phyloP scores from a whole-genome alignment of 2,797 vertebrate species.

The Threskiornis aethiopicus region DNA sequence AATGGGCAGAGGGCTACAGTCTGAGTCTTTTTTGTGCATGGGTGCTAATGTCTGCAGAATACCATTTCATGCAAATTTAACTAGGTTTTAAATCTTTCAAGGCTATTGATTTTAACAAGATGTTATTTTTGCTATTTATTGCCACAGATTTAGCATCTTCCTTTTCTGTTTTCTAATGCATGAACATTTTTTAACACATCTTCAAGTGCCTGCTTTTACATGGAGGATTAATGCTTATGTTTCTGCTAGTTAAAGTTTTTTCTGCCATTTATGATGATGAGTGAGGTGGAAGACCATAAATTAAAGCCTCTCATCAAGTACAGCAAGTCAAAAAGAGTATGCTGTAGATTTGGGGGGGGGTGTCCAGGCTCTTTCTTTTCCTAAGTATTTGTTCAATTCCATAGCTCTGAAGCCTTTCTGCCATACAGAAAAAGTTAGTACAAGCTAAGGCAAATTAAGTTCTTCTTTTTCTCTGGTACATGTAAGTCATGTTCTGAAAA shows the following conservation, averaged over 20 bases:
- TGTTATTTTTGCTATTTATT: not conserved
- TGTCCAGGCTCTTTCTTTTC: not conserved
- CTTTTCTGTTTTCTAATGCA: not conserved
- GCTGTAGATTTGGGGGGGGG: not conserved
- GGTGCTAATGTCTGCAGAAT: not conserved
- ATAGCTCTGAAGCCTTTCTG: not conserved
- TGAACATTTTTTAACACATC: not conserved
- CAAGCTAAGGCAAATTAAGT: not conserved
- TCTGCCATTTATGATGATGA: not conserved
- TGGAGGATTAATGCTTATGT: not conserved
- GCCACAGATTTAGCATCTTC: not conserved
- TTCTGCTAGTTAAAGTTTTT: not conserved
- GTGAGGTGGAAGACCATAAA: not conserved
- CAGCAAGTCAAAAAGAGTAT: not conserved
- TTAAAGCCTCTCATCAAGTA: not conserved
- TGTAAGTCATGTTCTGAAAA: not conserved
- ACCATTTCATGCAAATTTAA: not conserved
- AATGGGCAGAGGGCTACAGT: not conserved
- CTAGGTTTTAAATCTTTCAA: not conserved
- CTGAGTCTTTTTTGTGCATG: not conserved
- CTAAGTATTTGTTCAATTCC: not conserved
- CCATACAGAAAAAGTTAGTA: not conserved
- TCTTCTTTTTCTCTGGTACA: not conserved
- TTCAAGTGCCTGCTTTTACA: not conserved
- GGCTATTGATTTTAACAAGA: not conserved